Base-by-base conservation (phyloP, 2,113 vertebrate genomes). In the Cheirogaleus medius region DNA sequence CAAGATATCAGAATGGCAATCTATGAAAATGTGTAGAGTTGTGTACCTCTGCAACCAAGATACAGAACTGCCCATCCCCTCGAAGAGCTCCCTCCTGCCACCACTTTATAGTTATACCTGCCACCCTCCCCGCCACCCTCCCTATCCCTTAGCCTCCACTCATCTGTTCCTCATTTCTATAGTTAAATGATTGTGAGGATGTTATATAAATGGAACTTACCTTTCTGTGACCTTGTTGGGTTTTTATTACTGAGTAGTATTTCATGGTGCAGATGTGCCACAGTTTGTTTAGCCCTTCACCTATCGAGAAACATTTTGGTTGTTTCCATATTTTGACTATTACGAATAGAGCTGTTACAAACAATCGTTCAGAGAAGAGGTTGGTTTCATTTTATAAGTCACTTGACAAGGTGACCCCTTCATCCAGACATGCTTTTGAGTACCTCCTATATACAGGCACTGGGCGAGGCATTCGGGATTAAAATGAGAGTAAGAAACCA, bases 341-440 rank as follows among this genome's bases (percentile, higher is more conserved):
- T 47, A 54, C 42, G 52, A 39, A 52, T 44, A 85, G 71, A 89
- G 49, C 56, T 29, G 0, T 86, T 42, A 11, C 18, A 60, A 92
- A 42, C 25, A 69, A 11, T 58, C 39, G 20, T 88, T 89, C 20
- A 11, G 25, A 88, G 5, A 56, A 39, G 27, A 82, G 34, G 56
- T 64, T 47, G 86, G 18, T 47, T 92, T 85, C 90, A 32, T 93
- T 76, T 94, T 68, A 82, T 77, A 56, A 89, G 78, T 80, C 7
- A 47, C 44, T 77, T 49, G 17, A 52, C 12, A 8, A 32, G 25
- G 39, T 20, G 34, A 20, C 15, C 8, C n/a, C 37, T 95, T 83
- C 58, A n/a, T 87, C n/a, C 34, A 69, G 47, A 34, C 0, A 0
- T 85, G 39, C 23, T 44, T 95, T 71, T 60, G 69, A 68, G 27